Evolutionary conservation across 1,140 invertebrate genomes (phyloP).

Genomic region (Drosophila burlai): DNA sequence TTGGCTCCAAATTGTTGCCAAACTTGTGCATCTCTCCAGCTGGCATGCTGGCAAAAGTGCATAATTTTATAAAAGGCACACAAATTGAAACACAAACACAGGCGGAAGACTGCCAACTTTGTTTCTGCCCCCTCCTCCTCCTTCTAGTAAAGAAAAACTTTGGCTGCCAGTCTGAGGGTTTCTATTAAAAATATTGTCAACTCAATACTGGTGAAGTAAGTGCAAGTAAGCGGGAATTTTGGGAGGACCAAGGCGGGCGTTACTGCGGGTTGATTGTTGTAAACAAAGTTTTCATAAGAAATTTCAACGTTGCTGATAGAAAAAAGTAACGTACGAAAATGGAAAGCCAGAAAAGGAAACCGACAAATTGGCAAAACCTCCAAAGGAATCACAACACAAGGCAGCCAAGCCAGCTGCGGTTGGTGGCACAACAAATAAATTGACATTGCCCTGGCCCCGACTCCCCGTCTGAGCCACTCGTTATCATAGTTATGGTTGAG

Average conservation of each 20-base stretch:
- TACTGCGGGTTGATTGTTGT: constrained; percentile 66
- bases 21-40: constrained; percentile 35
- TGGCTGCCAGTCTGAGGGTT: constrained; percentile 58
- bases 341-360: constrained; percentile 37
- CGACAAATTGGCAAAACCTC: constrained; percentile 79
- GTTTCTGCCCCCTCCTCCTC: not conserved
- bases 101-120: constrained; percentile 15
- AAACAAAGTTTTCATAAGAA: constrained; percentile 82
- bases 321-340: constrained; percentile 19
- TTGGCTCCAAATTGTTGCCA: constrained; percentile 40
- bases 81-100: constrained; percentile 81
- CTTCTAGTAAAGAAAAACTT: constrained; percentile 57
- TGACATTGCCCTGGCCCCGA: constrained; percentile 56
- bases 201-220: constrained; percentile 60
- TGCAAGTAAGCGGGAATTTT: constrained; percentile 22
- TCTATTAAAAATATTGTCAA: constrained; percentile 83
- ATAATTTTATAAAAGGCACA: constrained; percentile 78
- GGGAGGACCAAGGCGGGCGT: not conserved
- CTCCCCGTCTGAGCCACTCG: constrained; percentile 33
- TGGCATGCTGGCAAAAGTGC: constrained; percentile 71
- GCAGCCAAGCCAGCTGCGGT: constrained; percentile 41
- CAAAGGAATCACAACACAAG: constrained; percentile 59
- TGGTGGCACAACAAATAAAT: constrained; percentile 78
- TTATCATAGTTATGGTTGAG: constrained; percentile 63
- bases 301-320: constrained; percentile 56